These are phyloP conservation scores for Pelobates fuscus DNA, from an alignment of 2,113 vertebrate species.

Conservation along the genomic window DNA sequence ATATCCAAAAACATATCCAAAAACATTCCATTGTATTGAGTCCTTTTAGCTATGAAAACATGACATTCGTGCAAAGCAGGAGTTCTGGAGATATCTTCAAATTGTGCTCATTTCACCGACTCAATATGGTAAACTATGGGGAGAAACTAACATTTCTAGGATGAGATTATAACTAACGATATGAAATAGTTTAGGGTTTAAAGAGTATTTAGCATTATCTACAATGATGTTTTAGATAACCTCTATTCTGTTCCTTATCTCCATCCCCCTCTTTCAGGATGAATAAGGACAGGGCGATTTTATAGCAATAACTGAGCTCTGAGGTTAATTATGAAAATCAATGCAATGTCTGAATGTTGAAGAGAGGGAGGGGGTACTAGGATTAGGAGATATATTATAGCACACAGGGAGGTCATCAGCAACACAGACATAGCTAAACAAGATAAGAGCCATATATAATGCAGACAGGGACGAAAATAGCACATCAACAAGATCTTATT, in stretches of 20 bases:
- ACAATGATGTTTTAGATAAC: neutral
- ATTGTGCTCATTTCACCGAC: too few relatives aligned
- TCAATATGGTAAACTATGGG: too few relatives aligned
- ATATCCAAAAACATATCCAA: too few relatives aligned
- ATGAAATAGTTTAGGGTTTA: too few relatives aligned
- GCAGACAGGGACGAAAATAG: conserved; percentile 34
- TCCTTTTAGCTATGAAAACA: too few relatives aligned
- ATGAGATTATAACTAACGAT: too few relatives aligned
- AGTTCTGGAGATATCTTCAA: too few relatives aligned
- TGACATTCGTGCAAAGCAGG: too few relatives aligned
- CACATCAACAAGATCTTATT: conserved; percentile 10
- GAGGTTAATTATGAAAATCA: conserved; percentile 50
- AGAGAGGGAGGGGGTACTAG: conserved; percentile 4
- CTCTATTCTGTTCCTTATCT: conserved; percentile 7
- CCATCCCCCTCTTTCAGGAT: conserved; percentile 7
- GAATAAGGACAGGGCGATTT: conserved; percentile 28
- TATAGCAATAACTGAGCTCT: conserved; percentile 41
- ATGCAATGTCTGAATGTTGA: conserved; percentile 36
- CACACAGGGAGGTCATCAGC: conserved; percentile 28
- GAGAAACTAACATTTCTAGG: too few relatives aligned
- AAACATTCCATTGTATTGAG: too few relatives aligned
- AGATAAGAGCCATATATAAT: conserved; percentile 40
- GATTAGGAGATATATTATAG: conserved; percentile 34
- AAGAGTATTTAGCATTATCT: neutral
- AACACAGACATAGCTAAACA: conserved; percentile 36